Base-by-base conservation (phyloP, 2,797 vertebrate genomes). In the Yasuhikotakia modesta region DNA sequence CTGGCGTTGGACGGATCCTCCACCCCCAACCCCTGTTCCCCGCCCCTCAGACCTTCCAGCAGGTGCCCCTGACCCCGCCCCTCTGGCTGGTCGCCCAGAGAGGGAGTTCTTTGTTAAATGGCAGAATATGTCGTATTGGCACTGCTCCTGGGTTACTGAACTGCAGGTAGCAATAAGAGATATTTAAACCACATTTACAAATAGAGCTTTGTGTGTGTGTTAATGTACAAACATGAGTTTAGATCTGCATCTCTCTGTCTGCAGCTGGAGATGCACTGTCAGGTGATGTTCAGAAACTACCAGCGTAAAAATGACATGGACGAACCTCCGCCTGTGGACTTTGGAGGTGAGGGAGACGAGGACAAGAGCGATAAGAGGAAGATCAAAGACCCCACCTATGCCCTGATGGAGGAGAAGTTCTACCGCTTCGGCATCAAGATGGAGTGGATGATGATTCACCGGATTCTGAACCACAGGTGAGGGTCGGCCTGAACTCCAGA, bases 261-360 rank as follows among this genome's bases (percentile, higher is more conserved):
- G 1, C 32, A 99, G 97, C 85, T 99, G 89, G 97, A 99, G 90
- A 92, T 99, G 69, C 94, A 98, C 76, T 98, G 96, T 81, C 96
- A 98, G 87, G 97, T 99, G 78, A 96, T 98, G 97, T 98, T 98
- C 85, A 94, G 97, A 64, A 99, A 98, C 90, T 99, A 99, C 85
- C 97, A 99, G 87, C 95, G 97, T 58, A 99, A 98, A 87, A 99
- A 96, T 46, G 97, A 99, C 87, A 99, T 99, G 97, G 97, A 99
- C 14, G 97, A 99, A 43, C 97, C 97, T 0, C 96, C 96, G 0
- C 94, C 96, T 0, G 85, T 93, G 2, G 96, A 97, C 73, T 96
- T 95, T n/a, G 97, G 95, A 0, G 93, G 86, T 3, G 94, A 96
- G 0, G 97, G 96, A 0, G 97, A 97, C 27, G 94, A 94, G 50